phyloP scores from a whole-genome alignment of 2,797 vertebrate genomes.

The Hippoglossus hippoglossus region DNA sequence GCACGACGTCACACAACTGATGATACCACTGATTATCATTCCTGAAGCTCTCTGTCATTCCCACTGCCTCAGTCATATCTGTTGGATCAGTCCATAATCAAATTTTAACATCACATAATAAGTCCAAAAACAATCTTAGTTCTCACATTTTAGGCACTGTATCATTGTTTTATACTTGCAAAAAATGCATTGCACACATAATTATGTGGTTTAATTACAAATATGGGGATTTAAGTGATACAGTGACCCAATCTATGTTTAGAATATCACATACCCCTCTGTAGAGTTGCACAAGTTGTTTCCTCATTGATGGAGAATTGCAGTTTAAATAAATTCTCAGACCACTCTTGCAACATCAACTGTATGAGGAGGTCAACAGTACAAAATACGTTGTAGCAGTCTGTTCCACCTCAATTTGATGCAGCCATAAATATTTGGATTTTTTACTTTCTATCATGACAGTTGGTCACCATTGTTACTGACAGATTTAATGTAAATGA shows the following conservation, averaged over 20 bases:
- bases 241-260: too few relatives aligned
- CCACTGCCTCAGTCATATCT: constrained; percentile 1
- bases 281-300: not conserved
- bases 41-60: constrained; percentile 17
- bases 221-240: not conserved
- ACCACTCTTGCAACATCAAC: not conserved
- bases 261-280: not conserved
- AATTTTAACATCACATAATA: not conserved
- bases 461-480: too few relatives aligned
- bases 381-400: not conserved
- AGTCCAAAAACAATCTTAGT: not conserved
- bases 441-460: too few relatives aligned
- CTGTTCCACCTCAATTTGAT: too few relatives aligned
- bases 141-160: not conserved
- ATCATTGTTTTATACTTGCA: not conserved
- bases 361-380: not conserved
- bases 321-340: not conserved
- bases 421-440: too few relatives aligned
- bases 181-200: not conserved
- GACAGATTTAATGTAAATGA: not conserved
- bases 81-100: not conserved
- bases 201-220: not conserved
- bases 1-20: not conserved
- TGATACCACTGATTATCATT: constrained; percentile 30
- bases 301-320: not conserved